Evolutionary conservation across 1,140 invertebrate genomes (phyloP), one percentile per base, ranked within the genome.

Genomic region (Hyphantria cunea): DNA sequence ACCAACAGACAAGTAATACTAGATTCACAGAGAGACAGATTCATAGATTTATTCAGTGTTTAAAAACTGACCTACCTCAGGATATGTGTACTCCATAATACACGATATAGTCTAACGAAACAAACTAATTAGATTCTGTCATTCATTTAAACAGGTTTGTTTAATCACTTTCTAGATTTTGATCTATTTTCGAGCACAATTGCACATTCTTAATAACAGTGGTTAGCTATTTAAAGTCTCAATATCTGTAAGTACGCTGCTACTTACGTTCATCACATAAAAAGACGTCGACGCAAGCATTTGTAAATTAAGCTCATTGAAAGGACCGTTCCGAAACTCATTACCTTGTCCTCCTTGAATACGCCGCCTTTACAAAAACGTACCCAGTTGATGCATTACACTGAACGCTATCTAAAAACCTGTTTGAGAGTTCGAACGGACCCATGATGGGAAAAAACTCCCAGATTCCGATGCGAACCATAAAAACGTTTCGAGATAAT

Each of bases 401-500:
- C 60, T 48, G 81, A 78, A 81, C 88, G 80, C 83, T 89, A 89
- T 90, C 88, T 86, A 86, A 88, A 90, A 90, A 88, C 88, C 86
- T 84, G 84, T 89, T 90, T 84, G 76, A 80, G 74, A 74, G 75
- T 86, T 79, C 80, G 78, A 82, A 79, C 78, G 80, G 78, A 68
- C 77, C 77, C 70, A 76, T 75, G 74, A 80, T 85, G 82, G 83
- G 80, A 88, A 90, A 90, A 90, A 85, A 68, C 74, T 84, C 68
- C 82, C 83, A 89, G 84, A 90, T 89, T 89, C 86, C 86, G 74
- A 89, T 84, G 86, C 78, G 77, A 76, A 82, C 84, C 82, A 90
- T 87, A 90, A 90, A 90, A 90, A 90, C 83, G 72, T 80, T 75
- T 84, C 67, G 76, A 90, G 86, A 90, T 90, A 88, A 90, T 88